Evolutionary conservation across 92 coral and sea anemone species (phyloP).

Genomic region (Virgularia gustaviana): DNA sequence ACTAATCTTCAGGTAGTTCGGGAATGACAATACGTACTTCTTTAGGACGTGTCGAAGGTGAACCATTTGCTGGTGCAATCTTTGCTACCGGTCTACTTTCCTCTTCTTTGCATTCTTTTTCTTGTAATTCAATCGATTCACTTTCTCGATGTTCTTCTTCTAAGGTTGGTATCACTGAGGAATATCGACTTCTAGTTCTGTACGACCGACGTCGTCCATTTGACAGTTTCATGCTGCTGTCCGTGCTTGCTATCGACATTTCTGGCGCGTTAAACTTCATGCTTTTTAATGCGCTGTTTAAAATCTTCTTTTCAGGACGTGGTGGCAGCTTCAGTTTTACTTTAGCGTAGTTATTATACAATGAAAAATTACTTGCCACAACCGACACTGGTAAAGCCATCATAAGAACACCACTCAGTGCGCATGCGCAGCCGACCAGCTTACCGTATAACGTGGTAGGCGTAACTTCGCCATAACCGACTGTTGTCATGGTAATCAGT

Average conservation of each 20-base stretch:
- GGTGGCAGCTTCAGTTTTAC: constrained; percentile 89
- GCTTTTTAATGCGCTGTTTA: constrained; percentile 80
- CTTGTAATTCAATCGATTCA: constrained; percentile 8
- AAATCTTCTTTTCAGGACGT: constrained; percentile 70
- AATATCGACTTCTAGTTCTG: constrained; percentile 61
- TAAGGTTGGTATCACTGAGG: constrained; percentile 63
- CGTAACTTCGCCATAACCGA: constrained; percentile 93
- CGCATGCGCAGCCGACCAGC: constrained; percentile 85
- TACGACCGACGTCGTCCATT: constrained; percentile 59
- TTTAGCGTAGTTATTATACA: constrained; percentile 95
- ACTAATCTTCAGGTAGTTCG: constrained; percentile 78
- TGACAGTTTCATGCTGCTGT: constrained; percentile 49
- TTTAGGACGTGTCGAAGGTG: constrained; percentile 47
- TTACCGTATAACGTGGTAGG: constrained; percentile 85
- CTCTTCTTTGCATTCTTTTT: background rate
- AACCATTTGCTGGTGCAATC: constrained; percentile 52
- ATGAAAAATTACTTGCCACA: constrained; percentile 90
- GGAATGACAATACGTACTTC: constrained; percentile 70
- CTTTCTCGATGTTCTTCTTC: constrained; percentile 18
- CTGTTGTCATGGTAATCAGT: constrained; percentile 97
- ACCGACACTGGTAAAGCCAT: constrained; percentile 99
- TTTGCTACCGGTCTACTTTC: background rate
- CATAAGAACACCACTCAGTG: constrained; percentile 93
- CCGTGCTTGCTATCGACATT: constrained; percentile 41
- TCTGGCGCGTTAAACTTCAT: constrained; percentile 80